phyloP scores from a whole-genome alignment of 2,797 vertebrate genomes.

The Catharus ustulatus region DNA sequence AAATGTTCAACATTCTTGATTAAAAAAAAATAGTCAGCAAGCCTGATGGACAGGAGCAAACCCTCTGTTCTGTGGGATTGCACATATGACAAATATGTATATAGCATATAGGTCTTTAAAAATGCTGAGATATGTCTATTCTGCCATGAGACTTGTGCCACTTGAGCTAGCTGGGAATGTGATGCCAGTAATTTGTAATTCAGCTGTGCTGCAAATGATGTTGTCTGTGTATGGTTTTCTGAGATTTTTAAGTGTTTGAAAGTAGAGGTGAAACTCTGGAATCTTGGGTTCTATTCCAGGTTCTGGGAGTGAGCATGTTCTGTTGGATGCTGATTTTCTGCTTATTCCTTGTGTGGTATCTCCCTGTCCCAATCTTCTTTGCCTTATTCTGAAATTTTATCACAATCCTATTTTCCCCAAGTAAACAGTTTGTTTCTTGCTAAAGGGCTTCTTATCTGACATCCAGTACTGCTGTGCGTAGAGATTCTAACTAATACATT shows the following conservation, averaged over 20 bases:
- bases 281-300: background rate
- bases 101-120: background rate
- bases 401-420: background rate
- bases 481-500: background rate
- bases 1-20: background rate
- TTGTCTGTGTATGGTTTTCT: background rate
- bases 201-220: background rate
- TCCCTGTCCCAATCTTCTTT: background rate
- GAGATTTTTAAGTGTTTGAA: background rate
- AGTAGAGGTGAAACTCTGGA: background rate
- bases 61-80: background rate
- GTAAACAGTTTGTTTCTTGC: background rate
- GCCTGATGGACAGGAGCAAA: background rate
- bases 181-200: background rate
- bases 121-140: background rate
- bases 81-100: background rate
- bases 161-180: background rate
- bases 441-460: background rate
- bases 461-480: background rate
- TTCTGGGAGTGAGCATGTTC: background rate
- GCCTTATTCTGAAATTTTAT: background rate
- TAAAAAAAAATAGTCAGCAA: background rate
- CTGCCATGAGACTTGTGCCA: background rate
- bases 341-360: background rate
- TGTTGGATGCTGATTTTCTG: background rate